Conservation (phyloP, 2,888 invertebrate species). For the Agrotis exclamationis region DNA sequence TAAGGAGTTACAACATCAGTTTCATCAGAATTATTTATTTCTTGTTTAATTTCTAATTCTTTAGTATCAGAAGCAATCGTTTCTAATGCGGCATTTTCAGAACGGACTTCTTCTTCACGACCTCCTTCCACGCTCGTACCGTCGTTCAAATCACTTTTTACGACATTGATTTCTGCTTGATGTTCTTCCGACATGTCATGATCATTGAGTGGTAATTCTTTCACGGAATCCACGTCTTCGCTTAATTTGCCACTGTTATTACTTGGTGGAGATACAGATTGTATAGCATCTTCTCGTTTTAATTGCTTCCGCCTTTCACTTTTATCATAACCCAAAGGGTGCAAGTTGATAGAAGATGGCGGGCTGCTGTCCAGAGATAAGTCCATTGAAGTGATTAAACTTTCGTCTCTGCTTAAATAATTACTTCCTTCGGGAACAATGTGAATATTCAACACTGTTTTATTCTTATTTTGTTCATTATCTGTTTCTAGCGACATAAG, state of each 20-base stretch:
- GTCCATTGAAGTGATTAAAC: slow-evolving; percentile 84
- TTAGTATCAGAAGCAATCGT: slow-evolving; percentile 38
- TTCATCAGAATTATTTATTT: slow-evolving; percentile 80
- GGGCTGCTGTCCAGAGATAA: slow-evolving; percentile 86
- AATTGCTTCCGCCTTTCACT: slow-evolving; percentile 86
- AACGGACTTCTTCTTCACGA: not conserved
- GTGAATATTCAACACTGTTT: slow-evolving; percentile 87
- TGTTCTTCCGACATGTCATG: slow-evolving; percentile 50
- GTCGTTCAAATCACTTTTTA: slow-evolving; percentile 39
- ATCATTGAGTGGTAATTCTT: slow-evolving; percentile 74
- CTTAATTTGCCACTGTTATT: slow-evolving; percentile 87
- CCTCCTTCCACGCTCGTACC: slow-evolving; percentile 16
- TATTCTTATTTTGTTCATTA: slow-evolving; percentile 77
- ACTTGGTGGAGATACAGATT: slow-evolving; percentile 87
- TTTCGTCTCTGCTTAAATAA: slow-evolving; percentile 86
- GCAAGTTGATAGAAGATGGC: slow-evolving; percentile 83
- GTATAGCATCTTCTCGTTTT: slow-evolving; percentile 89
- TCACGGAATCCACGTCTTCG: slow-evolving; percentile 85
- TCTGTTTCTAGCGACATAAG: slow-evolving; percentile 80
- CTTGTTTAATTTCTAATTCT: slow-evolving; percentile 53
- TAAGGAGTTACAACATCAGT: slow-evolving; percentile 85
- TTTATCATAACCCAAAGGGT: slow-evolving; percentile 84
- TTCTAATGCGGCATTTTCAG: slow-evolving; percentile 19
- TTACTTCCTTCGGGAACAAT: slow-evolving; percentile 85
- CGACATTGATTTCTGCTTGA: slow-evolving; percentile 30